Conservation (phyloP, 2,888 invertebrate species). For the Panorpa germanica region DNA sequence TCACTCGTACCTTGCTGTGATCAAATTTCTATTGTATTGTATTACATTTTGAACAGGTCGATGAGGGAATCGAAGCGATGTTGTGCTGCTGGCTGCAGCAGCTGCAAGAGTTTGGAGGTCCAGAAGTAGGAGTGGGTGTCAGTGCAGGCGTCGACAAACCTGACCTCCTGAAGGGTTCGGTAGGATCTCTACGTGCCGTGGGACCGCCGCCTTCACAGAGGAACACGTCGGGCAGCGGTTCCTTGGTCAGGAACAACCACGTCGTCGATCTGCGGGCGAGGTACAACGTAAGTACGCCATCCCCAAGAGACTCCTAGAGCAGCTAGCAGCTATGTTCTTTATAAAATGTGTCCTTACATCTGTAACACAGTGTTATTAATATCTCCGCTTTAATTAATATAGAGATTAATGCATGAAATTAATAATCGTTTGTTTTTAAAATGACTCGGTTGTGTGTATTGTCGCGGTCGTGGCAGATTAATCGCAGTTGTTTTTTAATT, state of each 20-base stretch:
- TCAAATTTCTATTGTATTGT: background rate
- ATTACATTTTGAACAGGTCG: slow-evolving; percentile 29
- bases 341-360: too few relatives aligned
- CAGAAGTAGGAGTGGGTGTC: too few relatives aligned
- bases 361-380: too few relatives aligned
- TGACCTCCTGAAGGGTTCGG: slow-evolving; percentile 61
- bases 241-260: slow-evolving; percentile 35
- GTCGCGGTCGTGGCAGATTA: too few relatives aligned
- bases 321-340: too few relatives aligned
- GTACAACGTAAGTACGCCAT: slow-evolving; percentile 51
- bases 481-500: too few relatives aligned
- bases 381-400: too few relatives aligned
- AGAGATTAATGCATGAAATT: too few relatives aligned
- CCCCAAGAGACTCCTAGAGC: background rate
- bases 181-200: slow-evolving; percentile 39
- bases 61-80: slow-evolving; percentile 74
- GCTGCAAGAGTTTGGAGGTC: slow-evolving; percentile 64
- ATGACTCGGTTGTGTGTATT: too few relatives aligned
- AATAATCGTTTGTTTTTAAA: too few relatives aligned
- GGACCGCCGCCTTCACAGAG: slow-evolving; percentile 21
- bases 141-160: slow-evolving; percentile 75
- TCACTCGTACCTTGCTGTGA: background rate
- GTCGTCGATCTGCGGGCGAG: slow-evolving; percentile 55
- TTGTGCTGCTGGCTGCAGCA: slow-evolving; percentile 72
- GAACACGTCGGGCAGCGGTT: slow-evolving; percentile 26